These are phyloP conservation scores for Campaea margaritaria DNA, from an alignment of 2,888 invertebrate species.

Conservation along the genomic window DNA sequence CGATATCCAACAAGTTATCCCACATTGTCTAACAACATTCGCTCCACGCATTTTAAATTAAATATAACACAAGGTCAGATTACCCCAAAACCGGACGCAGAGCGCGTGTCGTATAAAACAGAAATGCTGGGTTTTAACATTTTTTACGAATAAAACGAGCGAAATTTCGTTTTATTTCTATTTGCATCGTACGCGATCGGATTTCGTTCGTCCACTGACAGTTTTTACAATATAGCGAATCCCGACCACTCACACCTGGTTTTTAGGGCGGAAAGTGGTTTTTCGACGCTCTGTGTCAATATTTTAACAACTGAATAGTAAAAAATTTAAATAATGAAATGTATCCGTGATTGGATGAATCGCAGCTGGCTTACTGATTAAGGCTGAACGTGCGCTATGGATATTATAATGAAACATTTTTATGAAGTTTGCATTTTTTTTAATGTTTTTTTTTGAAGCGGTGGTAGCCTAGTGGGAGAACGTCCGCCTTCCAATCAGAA, in stretches of 20 bases:
- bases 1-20: too few species aligned
- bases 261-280: constrained; percentile 46
- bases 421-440: too few species aligned
- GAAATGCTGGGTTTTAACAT: constrained; percentile 43
- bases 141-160: constrained; percentile 49
- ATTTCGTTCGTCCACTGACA: constrained; percentile 49
- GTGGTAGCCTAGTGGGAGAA: too few species aligned
- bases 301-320: constrained; percentile 25
- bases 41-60: constrained; percentile 10
- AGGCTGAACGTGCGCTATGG: not conserved
- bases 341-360: constrained; percentile 15
- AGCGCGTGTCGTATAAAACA: constrained; percentile 37
- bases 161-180: constrained; percentile 44
- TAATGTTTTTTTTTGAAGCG: too few species aligned
- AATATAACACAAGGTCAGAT: constrained; percentile 24
- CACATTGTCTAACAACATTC: not conserved
- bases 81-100: constrained; percentile 16
- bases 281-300: constrained; percentile 44
- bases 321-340: constrained; percentile 25
- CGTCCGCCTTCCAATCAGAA: too few species aligned
- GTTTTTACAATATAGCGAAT: constrained; percentile 54
- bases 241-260: constrained; percentile 46
- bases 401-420: not conserved
- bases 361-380: not conserved
- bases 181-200: constrained; percentile 53